phyloP scores from a whole-genome alignment of 2,797 vertebrate species.

The Cossypha niveicapilla region DNA sequence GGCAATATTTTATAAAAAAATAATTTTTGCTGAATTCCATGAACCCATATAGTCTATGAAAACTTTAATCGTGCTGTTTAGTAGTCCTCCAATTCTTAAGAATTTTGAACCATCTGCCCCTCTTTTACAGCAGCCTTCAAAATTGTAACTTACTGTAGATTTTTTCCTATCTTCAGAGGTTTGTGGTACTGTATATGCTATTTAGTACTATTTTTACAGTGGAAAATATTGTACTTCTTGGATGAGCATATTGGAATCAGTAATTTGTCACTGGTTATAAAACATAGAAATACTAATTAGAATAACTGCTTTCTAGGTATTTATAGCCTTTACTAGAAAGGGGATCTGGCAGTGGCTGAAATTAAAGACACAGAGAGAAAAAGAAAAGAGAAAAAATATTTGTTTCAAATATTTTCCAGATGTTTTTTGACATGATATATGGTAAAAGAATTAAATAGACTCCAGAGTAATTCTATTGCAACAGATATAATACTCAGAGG shows the following conservation, averaged over 20 bases:
- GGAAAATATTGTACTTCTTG: not conserved
- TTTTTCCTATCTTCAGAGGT: not conserved
- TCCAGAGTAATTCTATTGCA: not conserved
- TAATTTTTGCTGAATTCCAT: not conserved
- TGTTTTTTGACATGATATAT: not conserved
- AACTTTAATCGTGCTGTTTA: not conserved
- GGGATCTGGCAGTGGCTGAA: not conserved
- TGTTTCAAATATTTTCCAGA: not conserved
- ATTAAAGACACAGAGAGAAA: not conserved
- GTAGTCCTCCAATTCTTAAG: not conserved
- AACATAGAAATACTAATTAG: slow-evolving; percentile 1
- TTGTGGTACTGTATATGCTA: not conserved
- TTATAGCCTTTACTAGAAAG: slow-evolving; percentile 45
- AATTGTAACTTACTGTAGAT: not conserved
- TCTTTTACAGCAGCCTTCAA: not conserved
- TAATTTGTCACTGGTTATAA: slow-evolving; percentile 3
- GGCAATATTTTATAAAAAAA: not conserved
- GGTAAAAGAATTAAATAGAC: not conserved
- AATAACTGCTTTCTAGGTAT: slow-evolving; percentile 35
- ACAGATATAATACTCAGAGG: not conserved
- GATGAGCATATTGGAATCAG: not conserved
- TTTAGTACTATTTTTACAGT: not conserved
- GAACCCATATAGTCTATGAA: not conserved
- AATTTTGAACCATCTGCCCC: not conserved
- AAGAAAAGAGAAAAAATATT: not conserved